Evolutionary conservation across 2,113 vertebrate genomes (phyloP), one percentile per base, ranked within the genome.

Genomic region (Alaudala cheleensis): DNA sequence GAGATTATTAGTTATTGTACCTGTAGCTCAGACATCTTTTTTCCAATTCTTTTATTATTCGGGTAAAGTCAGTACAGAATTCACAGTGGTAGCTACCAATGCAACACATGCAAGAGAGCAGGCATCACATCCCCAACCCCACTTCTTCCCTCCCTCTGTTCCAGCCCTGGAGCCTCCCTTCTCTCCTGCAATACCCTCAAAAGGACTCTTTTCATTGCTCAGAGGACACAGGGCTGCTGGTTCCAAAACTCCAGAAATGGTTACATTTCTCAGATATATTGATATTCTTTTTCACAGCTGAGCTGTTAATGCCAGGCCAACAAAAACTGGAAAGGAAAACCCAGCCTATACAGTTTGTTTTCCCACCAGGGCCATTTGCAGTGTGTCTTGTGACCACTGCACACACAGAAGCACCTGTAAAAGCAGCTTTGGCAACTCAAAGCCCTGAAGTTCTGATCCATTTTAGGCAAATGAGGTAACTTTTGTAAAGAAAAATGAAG

Each of bases 171-270:
- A 69, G 50, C 31, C 37, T 69, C 67, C 23, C 3, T 3, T 4
- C 28, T 44, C 60, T 65, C 77, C 45, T 2, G 2, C 26, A 24
- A 20, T 12, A n/a, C 11, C 39, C 18, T 31, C 13, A 79, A 14
- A 81, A 9, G 23, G 51, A 49, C 45, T 40, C 33, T 47, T 25
- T n/a, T 14, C n/a, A 23, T 33, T 39, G 47, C 21, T 71, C 40
- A 50, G n/a, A 85, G 49, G 34, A 57, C 3, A 2, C 11, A 49
- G 12, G 33, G 37, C 67, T n/a, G 17, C 1, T 0, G 1, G 18
- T 54, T 87, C 54, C 62, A 92, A 70, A 62, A n/a, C 16, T 37
- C n/a, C 45, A 58, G 37, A 3, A 1, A 39, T 9, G 8, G 25
- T 67, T 54, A 61, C 25, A 61, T 33, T 79, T 74, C 84, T 74